These are phyloP conservation scores for Chamaetylas fuelleborni DNA, from an alignment of 2,113 vertebrate genomes.

Conservation along the genomic window DNA sequence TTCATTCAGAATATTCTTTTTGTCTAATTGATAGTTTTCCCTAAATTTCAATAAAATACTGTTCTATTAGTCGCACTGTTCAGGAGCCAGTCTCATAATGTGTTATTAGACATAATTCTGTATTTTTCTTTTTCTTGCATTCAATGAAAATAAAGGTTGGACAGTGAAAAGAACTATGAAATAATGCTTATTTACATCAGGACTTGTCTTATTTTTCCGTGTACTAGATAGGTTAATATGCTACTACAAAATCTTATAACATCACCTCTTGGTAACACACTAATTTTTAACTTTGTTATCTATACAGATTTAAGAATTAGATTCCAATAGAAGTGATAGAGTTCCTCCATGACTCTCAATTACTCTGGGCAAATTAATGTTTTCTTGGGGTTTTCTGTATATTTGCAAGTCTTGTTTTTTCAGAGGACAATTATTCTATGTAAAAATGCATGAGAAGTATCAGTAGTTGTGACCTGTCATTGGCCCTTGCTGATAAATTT, in stretches of 20 bases:
- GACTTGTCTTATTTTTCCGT: background rate
- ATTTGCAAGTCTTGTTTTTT: background rate
- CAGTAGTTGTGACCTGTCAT: slow-evolving; percentile 22
- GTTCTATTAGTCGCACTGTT: background rate
- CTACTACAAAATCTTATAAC: background rate
- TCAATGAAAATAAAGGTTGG: background rate
- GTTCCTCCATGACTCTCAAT: background rate
- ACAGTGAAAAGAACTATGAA: background rate
- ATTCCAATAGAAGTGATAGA: background rate
- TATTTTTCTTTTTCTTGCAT: background rate
- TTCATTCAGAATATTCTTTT: background rate
- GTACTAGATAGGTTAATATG: background rate
- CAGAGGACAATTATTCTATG: background rate
- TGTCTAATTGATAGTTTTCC: background rate
- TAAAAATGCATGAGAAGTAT: slow-evolving; percentile 23
- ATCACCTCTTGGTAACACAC: background rate
- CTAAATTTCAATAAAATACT: background rate
- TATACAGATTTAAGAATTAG: background rate
- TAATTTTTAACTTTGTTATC: background rate
- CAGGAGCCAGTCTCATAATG: background rate
- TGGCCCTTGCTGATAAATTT: slow-evolving; percentile 35
- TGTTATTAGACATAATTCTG: background rate
- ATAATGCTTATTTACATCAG: background rate
- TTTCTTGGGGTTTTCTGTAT: background rate
- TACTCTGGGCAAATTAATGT: background rate